These are phyloP conservation scores for Myotis myotis DNA, from an alignment of 2,797 vertebrate genomes.

Conservation along the genomic window DNA sequence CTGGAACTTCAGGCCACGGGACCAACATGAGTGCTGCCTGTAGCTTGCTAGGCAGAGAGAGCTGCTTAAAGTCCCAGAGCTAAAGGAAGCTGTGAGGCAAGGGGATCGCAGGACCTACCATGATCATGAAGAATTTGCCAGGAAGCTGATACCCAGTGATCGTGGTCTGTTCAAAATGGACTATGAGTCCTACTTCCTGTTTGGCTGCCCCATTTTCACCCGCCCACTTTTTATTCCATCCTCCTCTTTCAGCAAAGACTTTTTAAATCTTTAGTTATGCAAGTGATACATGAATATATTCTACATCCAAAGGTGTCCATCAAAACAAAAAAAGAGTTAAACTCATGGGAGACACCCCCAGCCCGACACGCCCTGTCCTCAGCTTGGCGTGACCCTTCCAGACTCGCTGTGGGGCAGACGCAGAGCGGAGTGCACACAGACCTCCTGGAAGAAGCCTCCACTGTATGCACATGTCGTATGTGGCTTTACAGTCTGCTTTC, in stretches of 20 bases:
- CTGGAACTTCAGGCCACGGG: not conserved
- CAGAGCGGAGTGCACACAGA: not conserved
- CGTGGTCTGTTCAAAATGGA: not conserved
- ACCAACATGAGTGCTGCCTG: not conserved
- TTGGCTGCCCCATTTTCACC: not conserved
- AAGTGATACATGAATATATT: constrained; percentile 43
- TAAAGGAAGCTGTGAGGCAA: not conserved
- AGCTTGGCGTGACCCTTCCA: not conserved
- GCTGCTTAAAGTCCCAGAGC: not conserved
- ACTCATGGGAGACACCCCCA: not conserved
- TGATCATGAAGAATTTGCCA: not conserved
- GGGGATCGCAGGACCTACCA: not conserved
- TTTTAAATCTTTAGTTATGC: constrained; percentile 44
- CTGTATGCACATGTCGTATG: accelerated
- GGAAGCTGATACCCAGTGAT: not conserved
- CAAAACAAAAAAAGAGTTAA: not conserved
- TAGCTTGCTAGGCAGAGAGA: not conserved
- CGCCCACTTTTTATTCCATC: not conserved
- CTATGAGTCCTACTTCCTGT: not conserved
- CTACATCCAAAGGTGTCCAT: constrained; percentile 55
- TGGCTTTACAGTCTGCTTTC: not conserved
- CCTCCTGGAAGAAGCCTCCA: not conserved
- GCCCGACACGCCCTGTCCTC: not conserved
- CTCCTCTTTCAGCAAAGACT: constrained; percentile 6
- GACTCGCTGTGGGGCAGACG: not conserved